phyloP scores from a whole-genome alignment of 2,888 invertebrate species.

The Drosophila nr. medialis region DNA sequence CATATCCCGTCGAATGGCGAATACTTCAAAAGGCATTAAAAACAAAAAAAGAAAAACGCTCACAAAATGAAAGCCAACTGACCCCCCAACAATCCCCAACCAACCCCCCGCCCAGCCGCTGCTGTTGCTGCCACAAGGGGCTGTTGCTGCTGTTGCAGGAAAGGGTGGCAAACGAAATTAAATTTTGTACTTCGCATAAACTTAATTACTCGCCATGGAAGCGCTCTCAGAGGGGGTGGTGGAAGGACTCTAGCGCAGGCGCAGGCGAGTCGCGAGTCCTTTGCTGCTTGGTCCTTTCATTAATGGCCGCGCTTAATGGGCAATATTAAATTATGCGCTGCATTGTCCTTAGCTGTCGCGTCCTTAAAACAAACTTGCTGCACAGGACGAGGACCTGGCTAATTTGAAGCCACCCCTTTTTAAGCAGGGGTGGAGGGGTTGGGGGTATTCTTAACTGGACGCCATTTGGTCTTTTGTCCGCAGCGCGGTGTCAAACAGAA shows the following conservation, averaged over 20 bases:
- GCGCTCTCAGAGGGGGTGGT: slow-evolving; percentile 12
- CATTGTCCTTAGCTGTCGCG: slow-evolving; percentile 57
- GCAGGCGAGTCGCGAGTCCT: slow-evolving; percentile 29
- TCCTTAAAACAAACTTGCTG: slow-evolving; percentile 64
- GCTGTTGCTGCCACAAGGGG: slow-evolving; percentile 26
- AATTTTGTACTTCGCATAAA: slow-evolving; percentile 82
- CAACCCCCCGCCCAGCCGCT: slow-evolving; percentile 8
- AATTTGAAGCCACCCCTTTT: slow-evolving; percentile 70
- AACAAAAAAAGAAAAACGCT: slow-evolving; percentile 64
- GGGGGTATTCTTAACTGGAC: slow-evolving; percentile 12
- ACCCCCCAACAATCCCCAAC: slow-evolving; percentile 29
- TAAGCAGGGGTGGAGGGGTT: background rate
- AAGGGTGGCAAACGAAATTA: slow-evolving; percentile 81
- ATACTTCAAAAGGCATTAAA: slow-evolving; percentile 80
- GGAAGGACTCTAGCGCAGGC: slow-evolving; percentile 37
- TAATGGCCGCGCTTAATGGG: slow-evolving; percentile 84
- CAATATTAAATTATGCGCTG: slow-evolving; percentile 84
- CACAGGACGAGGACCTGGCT: slow-evolving; percentile 54
- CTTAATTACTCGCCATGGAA: slow-evolving; percentile 78
- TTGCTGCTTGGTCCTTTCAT: slow-evolving; percentile 59
- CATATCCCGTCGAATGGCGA: slow-evolving; percentile 36
- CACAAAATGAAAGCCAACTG: slow-evolving; percentile 76
- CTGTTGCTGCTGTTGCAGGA: slow-evolving; percentile 46
- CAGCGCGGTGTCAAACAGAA: slow-evolving; percentile 73
- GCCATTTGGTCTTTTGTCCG: slow-evolving; percentile 64